Percentiles rank a stretch among this genome's conserved stretches.
Evolutionary conservation across 2,888 invertebrate genomes (phyloP).

Genomic region (Melanotus villosus): DNA sequence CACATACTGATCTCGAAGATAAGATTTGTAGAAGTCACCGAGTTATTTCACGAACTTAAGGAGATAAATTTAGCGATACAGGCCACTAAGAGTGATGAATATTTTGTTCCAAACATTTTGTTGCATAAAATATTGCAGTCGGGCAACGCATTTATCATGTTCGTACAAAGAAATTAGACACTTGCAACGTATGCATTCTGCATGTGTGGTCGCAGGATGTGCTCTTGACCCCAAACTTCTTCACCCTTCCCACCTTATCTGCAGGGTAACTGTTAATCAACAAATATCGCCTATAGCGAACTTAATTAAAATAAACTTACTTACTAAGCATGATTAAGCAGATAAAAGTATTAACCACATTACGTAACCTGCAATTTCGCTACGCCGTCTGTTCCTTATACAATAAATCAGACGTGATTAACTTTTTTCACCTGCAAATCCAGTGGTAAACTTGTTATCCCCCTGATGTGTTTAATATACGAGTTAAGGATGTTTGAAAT

Average conservation of each 20-base stretch:
- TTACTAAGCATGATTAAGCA: conserved; percentile 1
- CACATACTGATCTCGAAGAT: too few relatives aligned
- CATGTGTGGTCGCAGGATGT: conserved; percentile 15
- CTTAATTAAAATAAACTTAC: not conserved
- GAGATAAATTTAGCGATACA: not conserved
- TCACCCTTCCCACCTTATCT: not conserved
- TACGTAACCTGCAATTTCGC: not conserved
- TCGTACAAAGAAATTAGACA: conserved; percentile 19
- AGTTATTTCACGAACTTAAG: too few relatives aligned
- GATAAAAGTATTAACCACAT: not conserved
- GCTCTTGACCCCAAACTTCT: conserved; percentile 13
- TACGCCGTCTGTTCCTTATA: not conserved
- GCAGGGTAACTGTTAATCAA: conserved; percentile 3
- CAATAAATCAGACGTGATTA: not conserved
- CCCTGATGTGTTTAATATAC: too few relatives aligned
- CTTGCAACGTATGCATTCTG: conserved; percentile 18
- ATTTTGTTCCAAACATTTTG: not conserved
- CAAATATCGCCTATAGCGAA: not conserved
- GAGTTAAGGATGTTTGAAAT: too few relatives aligned
- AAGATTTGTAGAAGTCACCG: too few relatives aligned
- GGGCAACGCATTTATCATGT: conserved; percentile 11
- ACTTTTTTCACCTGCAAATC: not conserved
- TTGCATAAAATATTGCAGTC: not conserved
- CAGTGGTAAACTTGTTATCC: too few relatives aligned
- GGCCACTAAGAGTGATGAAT: not conserved